Evolutionary conservation across 1,140 invertebrate genomes (phyloP).

Genomic region (Druon quercuslanigerum): DNA sequence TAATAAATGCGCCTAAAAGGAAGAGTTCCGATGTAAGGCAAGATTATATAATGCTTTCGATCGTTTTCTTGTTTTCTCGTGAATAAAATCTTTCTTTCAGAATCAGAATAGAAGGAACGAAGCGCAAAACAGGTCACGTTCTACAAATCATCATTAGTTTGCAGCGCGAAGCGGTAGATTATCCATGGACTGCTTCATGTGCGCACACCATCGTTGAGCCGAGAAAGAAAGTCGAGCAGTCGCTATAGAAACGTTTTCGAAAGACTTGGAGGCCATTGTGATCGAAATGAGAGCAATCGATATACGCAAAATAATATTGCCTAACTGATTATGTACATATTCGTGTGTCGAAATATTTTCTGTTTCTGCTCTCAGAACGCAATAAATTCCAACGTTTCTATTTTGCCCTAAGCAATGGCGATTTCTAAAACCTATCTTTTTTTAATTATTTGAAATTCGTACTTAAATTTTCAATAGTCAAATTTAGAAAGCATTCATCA

Average conservation of each 20-base stretch:
- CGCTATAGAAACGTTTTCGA: slow-evolving; percentile 25
- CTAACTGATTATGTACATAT: slow-evolving; percentile 27
- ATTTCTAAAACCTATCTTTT: slow-evolving; percentile 21
- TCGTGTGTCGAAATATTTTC: slow-evolving; percentile 30
- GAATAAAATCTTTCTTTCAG: neutral
- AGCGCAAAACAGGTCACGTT: slow-evolving; percentile 30
- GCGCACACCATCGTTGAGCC: slow-evolving; percentile 14
- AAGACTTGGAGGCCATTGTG: slow-evolving; percentile 30
- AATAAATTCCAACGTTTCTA: slow-evolving; percentile 28
- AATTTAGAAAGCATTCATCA: too few species aligned
- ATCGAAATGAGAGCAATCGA: slow-evolving; percentile 27
- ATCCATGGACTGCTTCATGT: slow-evolving; percentile 21
- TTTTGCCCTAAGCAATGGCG: slow-evolving; percentile 10
- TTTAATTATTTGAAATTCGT: neutral
- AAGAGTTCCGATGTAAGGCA: neutral
- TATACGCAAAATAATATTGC: slow-evolving; percentile 31
- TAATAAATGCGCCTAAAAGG: neutral
- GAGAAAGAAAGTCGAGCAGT: slow-evolving; percentile 29
- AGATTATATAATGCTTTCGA: neutral
- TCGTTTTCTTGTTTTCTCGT: neutral
- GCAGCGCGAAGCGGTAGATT: slow-evolving; percentile 25
- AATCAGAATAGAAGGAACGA: slow-evolving; percentile 9
- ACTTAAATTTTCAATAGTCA: too few species aligned
- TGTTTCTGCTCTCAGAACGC: slow-evolving; percentile 24
- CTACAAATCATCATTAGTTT: slow-evolving; percentile 30